Percentiles rank a stretch among this genome's conserved stretches.
These are phyloP conservation scores for Tachina lurida DNA, from an alignment of 2,888 invertebrate genomes.

Conservation along the genomic window DNA sequence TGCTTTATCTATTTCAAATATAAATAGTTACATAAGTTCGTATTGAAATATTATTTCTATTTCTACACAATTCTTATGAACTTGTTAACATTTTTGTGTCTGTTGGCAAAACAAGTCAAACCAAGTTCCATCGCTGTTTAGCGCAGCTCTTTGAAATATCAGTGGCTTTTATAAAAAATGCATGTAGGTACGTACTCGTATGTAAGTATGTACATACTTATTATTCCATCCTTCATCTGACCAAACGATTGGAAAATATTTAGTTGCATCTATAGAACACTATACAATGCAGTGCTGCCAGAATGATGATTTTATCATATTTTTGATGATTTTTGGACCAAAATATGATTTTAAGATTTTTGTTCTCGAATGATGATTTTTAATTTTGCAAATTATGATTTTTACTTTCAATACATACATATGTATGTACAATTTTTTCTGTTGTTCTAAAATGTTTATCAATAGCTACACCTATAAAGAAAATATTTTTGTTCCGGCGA, in stretches of 20 bases:
- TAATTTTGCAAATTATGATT: no score
- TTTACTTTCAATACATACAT: no score
- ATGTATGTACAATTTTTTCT: no score
- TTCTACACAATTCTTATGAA: slow-evolving; percentile 68
- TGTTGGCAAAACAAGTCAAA: slow-evolving; percentile 52
- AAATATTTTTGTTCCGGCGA: no score
- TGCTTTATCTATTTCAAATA: neutral
- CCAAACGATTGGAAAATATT: slow-evolving; percentile 39
- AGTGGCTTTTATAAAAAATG: slow-evolving; percentile 28
- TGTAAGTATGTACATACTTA: neutral
- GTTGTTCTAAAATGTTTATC: no score
- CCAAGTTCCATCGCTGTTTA: slow-evolving; percentile 24
- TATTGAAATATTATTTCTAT: slow-evolving; percentile 18
- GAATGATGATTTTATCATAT: no score
- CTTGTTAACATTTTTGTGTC: slow-evolving; percentile 69
- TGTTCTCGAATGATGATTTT: no score
- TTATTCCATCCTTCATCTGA: neutral
- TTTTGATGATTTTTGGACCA: no score
- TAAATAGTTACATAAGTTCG: neutral
- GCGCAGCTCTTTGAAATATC: slow-evolving; percentile 29
- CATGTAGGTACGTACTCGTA: neutral
- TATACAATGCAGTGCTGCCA: no score
- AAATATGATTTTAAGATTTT: no score
- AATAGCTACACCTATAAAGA: no score
- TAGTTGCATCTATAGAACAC: slow-evolving; percentile 21